Conservation (phyloP, 2,113 vertebrate genomes). For the Podilymbus podiceps region DNA sequence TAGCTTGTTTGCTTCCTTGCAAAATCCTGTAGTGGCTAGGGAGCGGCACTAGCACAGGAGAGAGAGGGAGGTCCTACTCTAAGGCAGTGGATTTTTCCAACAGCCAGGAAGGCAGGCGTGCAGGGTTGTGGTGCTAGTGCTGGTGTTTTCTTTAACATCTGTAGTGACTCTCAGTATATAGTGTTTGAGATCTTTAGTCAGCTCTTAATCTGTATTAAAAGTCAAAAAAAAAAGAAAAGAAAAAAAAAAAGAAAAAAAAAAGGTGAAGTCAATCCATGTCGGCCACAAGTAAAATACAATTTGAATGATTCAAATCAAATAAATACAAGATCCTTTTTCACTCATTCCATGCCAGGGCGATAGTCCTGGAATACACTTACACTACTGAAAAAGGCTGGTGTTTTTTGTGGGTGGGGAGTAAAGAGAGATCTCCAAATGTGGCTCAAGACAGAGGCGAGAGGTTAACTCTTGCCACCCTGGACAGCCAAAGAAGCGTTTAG, state of each 20-base stretch:
- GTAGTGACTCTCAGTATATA: slow-evolving; percentile 69
- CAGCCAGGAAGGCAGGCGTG: neutral
- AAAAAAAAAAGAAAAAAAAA: neutral
- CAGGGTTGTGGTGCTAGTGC: neutral
- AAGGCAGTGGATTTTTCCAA: neutral
- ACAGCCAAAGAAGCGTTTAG: neutral
- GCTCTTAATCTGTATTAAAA: slow-evolving; percentile 70
- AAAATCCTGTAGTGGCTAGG: neutral
- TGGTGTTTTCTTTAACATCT: slow-evolving; percentile 54
- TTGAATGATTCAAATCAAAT: neutral
- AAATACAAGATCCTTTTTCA: neutral
- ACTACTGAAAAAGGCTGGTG: neutral
- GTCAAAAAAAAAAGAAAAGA: neutral
- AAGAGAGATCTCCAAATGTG: neutral
- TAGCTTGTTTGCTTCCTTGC: slow-evolving; percentile 61
- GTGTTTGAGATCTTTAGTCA: slow-evolving; percentile 68
- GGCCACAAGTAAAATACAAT: slow-evolving; percentile 39
- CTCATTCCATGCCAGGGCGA: neutral
- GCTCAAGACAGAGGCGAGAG: neutral
- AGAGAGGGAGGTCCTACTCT: neutral
- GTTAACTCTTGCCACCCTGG: neutral
- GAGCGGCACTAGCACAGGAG: neutral
- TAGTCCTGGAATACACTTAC: neutral
- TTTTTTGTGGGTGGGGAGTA: neutral
- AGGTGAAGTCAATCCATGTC: neutral